phyloP scores from a whole-genome alignment of 1,140 invertebrate genomes.

The Lanistes nyassanus region DNA sequence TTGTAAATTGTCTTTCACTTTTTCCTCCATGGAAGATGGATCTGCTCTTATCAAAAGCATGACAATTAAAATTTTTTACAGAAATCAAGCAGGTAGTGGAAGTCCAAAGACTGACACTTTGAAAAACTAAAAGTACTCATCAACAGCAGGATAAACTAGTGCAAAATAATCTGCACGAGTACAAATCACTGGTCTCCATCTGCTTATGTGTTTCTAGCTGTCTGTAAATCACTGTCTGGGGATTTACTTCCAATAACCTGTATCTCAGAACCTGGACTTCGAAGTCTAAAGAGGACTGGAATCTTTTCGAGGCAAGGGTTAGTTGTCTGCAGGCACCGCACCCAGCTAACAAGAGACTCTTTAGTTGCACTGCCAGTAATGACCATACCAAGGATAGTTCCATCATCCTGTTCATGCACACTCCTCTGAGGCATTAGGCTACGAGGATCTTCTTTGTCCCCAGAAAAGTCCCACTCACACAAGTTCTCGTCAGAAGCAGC shows the following conservation, averaged over 20 bases:
- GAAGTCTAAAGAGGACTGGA: conserved; percentile 83
- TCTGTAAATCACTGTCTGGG: conserved; percentile 14
- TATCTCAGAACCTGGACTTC: conserved; percentile 63
- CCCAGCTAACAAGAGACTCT: conserved; percentile 93
- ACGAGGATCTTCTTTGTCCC: conserved; percentile 49
- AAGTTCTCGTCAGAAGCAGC: conserved; percentile 36
- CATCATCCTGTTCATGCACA: conserved; percentile 93
- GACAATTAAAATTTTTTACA: too few species aligned
- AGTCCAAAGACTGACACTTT: too few species aligned
- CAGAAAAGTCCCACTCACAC: conserved; percentile 45
- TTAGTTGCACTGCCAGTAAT: conserved; percentile 79
- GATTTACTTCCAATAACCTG: conserved; percentile 33
- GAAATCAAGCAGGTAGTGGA: too few species aligned
- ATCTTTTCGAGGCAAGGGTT: conserved; percentile 81
- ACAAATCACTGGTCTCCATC: too few species aligned
- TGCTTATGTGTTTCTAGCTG: not conserved
- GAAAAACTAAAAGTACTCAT: too few species aligned
- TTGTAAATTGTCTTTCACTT: too few species aligned
- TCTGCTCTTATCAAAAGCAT: too few species aligned
- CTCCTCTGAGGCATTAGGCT: conserved; percentile 66
- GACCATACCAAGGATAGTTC: conserved; percentile 86
- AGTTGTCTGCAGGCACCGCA: conserved; percentile 82
- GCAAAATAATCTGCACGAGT: too few species aligned
- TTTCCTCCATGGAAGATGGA: too few species aligned
- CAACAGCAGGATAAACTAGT: too few species aligned